A percentile compares a stretch with the other conserved stretches of the same genome.
Conservation (phyloP, 2,888 invertebrate genomes). For the Hermodice carunculata region DNA sequence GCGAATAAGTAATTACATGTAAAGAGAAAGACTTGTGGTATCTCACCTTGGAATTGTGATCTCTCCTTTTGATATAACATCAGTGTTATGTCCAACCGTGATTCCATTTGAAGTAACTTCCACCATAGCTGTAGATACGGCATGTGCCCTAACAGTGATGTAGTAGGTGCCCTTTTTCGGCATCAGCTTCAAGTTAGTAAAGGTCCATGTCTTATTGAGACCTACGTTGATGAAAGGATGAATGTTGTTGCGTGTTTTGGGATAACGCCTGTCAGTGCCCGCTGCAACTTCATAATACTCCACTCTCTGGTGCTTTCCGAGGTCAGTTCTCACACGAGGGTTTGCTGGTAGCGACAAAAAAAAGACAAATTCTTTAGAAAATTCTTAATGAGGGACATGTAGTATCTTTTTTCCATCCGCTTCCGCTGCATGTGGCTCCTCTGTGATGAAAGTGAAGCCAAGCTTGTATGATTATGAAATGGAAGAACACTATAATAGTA, state of each 20-base stretch:
- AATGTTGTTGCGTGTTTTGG: constrained; percentile 45
- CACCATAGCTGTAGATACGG: constrained; percentile 38
- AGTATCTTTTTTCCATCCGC: too few species aligned
- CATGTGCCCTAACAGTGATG: constrained; percentile 49
- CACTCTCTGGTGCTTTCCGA: constrained; percentile 40
- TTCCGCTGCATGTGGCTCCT: background rate
- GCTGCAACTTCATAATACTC: constrained; percentile 48
- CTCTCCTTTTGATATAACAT: too few species aligned
- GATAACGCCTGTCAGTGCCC: constrained; percentile 50
- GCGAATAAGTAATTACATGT: too few species aligned
- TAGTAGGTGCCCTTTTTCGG: constrained; percentile 44
- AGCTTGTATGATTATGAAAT: background rate
- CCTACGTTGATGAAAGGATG: constrained; percentile 49
- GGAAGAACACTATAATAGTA: too few species aligned
- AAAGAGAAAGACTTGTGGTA: too few species aligned
- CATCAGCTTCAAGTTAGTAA: constrained; percentile 42
- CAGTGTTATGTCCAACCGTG: constrained; percentile 34
- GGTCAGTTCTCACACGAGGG: constrained; percentile 1
- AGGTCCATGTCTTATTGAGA: constrained; percentile 44
- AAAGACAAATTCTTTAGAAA: too few species aligned
- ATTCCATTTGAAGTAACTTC: constrained; percentile 50
- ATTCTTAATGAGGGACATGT: too few species aligned
- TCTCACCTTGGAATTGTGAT: too few species aligned
- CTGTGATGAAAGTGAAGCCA: background rate
- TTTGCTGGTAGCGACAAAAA: background rate